phyloP scores from a whole-genome alignment of 2,888 invertebrate genomes.

The Eupithecia inturbata region DNA sequence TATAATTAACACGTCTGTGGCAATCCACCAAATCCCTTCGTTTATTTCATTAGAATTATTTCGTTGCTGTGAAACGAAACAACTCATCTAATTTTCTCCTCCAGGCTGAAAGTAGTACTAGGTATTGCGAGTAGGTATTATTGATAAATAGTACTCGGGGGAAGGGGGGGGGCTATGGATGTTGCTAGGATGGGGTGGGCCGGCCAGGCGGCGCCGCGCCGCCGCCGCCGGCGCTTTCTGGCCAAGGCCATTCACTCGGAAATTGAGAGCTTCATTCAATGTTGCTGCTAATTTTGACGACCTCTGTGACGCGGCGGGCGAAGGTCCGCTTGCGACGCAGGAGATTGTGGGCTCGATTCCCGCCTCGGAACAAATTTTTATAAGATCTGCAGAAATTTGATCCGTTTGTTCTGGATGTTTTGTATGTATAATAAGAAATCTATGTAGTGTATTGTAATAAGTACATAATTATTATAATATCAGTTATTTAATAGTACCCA shows the following conservation, averaged over 20 bases:
- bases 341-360: no score
- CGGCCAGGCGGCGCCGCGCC: conserved; percentile 11
- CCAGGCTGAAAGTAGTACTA: neutral
- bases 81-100: conserved; percentile 8
- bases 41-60: neutral
- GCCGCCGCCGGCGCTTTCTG: conserved; percentile 16
- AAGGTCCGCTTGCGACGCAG: no score
- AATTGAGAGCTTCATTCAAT: neutral
- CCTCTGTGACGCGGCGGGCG: neutral
- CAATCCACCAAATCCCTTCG: neutral
- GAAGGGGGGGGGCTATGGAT: conserved; percentile 5
- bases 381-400: no score
- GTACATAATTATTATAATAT: no score
- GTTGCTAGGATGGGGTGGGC: conserved; percentile 5
- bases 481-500: no score
- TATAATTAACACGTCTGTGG: neutral
- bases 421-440: no score
- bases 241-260: conserved; percentile 18
- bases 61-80: neutral
- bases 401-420: no score
- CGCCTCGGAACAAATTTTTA: no score
- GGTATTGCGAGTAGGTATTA: conserved; percentile 22
- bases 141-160: conserved; percentile 27
- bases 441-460: no score
- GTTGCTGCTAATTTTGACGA: neutral